Percentiles rank a stretch among this genome's conserved stretches.
Conservation (phyloP, 2,888 invertebrate species). For the Cecidostiba fungosa region DNA sequence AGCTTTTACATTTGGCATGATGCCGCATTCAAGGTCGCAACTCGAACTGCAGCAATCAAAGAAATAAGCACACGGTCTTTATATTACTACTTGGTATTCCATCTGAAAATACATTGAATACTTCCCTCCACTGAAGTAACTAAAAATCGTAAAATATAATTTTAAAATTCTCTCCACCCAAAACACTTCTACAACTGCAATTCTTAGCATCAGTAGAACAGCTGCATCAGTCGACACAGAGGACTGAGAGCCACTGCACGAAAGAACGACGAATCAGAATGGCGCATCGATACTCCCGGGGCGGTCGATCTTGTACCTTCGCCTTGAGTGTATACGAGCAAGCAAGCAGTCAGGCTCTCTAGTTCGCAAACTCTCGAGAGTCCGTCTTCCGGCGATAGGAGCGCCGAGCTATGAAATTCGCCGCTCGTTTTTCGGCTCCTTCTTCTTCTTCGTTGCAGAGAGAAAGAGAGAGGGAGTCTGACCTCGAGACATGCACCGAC, state of each 20-base stretch:
- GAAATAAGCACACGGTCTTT: no score
- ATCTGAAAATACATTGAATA: no score
- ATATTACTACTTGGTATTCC: no score
- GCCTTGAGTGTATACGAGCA: neutral
- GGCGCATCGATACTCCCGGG: slow-evolving; percentile 37
- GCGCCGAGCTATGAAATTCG: slow-evolving; percentile 60
- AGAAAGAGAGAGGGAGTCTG: slow-evolving; percentile 62
- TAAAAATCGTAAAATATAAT: neutral
- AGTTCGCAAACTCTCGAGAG: slow-evolving; percentile 28
- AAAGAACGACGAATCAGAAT: slow-evolving; percentile 8
- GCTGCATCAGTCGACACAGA: neutral
- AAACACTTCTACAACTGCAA: neutral
- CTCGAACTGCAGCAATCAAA: no score
- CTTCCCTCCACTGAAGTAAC: no score
- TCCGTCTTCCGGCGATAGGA: slow-evolving; percentile 26
- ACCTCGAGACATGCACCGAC: slow-evolving; percentile 70
- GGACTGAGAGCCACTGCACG: slow-evolving; percentile 7
- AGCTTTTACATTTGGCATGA: no score
- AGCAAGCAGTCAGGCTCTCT: neutral
- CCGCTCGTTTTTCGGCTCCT: slow-evolving; percentile 65
- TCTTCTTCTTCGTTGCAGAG: neutral
- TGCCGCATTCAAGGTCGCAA: no score
- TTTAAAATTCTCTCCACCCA: neutral
- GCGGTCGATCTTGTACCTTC: neutral
- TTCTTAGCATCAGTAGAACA: neutral